Evolutionary conservation across 1,140 invertebrate genomes (phyloP).

Genomic region (Scylla paramamosain): DNA sequence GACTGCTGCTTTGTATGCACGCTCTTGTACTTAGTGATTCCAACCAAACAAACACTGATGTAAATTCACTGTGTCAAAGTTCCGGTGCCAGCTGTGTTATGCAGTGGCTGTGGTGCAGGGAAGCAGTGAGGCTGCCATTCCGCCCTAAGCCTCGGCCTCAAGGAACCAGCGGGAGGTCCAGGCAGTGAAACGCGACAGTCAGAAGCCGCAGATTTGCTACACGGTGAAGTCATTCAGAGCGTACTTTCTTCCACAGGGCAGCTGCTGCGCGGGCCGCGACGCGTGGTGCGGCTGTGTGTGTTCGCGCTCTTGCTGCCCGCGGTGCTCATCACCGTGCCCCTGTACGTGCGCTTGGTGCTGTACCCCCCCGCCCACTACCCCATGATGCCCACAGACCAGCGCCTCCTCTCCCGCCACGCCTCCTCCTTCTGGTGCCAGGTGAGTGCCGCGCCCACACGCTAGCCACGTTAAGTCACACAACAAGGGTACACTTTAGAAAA

Average conservation of each 20-base stretch:
- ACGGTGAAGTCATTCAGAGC: neutral
- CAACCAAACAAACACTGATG: no score
- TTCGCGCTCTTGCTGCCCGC: slow-evolving; percentile 85
- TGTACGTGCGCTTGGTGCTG: slow-evolving; percentile 82
- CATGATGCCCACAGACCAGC: slow-evolving; percentile 88
- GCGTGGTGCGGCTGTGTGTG: slow-evolving; percentile 84
- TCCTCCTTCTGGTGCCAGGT: slow-evolving; percentile 91
- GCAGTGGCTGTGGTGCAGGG: no score
- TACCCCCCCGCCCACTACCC: slow-evolving; percentile 85
- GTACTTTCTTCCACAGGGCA: neutral
- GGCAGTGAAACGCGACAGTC: neutral
- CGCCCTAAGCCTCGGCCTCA: no score
- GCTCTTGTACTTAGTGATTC: no score
- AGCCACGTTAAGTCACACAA: no score
- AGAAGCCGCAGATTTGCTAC: neutral
- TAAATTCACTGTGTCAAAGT: no score
- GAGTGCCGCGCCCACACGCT: slow-evolving; percentile 68
- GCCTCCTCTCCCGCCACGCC: slow-evolving; percentile 86
- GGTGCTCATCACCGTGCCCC: slow-evolving; percentile 85
- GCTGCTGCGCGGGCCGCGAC: slow-evolving; percentile 81
- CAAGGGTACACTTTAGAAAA: no score
- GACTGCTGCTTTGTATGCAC: no score
- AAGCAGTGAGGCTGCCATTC: no score
- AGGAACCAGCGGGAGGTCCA: neutral
- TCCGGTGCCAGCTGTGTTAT: no score